A percentile compares a stretch with the other conserved stretches of the same genome.
phyloP scores from a whole-genome alignment of 1,140 invertebrate species.

The Asobara japonica region DNA sequence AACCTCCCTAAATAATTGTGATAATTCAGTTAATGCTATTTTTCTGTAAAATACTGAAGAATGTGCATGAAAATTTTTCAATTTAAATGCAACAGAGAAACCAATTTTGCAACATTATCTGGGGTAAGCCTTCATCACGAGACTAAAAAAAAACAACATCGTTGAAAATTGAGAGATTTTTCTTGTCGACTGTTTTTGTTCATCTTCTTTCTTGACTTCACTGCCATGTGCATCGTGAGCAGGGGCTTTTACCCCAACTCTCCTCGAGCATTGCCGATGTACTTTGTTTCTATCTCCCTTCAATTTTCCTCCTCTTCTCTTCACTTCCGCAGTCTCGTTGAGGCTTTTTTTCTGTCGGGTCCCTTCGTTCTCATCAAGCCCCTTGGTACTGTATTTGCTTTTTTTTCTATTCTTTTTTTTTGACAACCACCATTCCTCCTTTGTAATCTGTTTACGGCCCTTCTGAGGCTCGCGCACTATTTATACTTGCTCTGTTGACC shows the following conservation, averaged over 20 bases:
- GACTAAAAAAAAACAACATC: no score
- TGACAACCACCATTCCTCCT: slow-evolving; percentile 26
- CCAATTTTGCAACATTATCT: no score
- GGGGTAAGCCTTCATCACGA: no score
- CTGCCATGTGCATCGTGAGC: not conserved
- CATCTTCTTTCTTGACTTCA: not conserved
- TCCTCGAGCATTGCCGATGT: not conserved
- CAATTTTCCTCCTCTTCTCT: not conserved
- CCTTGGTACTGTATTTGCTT: no score
- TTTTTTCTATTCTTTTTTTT: no score
- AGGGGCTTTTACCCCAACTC: not conserved
- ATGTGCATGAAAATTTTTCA: no score
- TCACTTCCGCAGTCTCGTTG: not conserved
- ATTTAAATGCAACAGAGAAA: no score
- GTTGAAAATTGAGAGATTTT: not conserved
- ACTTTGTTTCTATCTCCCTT: slow-evolving; percentile 7
- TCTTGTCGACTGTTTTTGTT: not conserved
- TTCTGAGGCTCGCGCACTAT: slow-evolving; percentile 30
- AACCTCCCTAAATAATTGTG: no score
- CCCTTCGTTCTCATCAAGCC: slow-evolving; percentile 2
- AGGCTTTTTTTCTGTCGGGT: not conserved
- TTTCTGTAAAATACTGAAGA: no score
- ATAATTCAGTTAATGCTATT: no score
- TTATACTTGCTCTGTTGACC: slow-evolving; percentile 30
- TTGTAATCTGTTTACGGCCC: slow-evolving; percentile 53